Evolutionary conservation across 2,797 vertebrate species (phyloP).

Genomic region (Molossus molossus): DNA sequence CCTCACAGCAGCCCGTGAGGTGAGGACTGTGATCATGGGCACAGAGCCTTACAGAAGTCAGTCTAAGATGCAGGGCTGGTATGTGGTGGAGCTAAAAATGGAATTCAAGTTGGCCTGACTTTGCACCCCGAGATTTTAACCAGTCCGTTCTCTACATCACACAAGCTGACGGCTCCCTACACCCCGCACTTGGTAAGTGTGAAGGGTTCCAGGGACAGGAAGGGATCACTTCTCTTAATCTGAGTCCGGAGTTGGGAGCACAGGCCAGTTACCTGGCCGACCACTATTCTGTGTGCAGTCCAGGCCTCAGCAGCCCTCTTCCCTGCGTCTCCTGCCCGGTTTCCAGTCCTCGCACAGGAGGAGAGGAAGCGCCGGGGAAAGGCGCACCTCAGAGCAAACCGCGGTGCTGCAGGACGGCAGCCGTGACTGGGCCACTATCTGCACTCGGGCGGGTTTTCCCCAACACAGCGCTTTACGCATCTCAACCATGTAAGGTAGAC

Average conservation of each 20-base stretch:
- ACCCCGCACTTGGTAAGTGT: neutral
- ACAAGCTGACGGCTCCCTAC: accelerated
- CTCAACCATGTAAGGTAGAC: too few relatives aligned
- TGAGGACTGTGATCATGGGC: accelerated
- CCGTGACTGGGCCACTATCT: accelerated
- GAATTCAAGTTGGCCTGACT: neutral
- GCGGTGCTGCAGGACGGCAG: neutral
- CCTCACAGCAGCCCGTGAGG: accelerated
- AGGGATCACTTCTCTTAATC: neutral
- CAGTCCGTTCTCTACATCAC: neutral
- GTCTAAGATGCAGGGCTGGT: neutral
- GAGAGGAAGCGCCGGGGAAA: neutral
- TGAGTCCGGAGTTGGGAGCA: neutral
- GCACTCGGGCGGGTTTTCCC: neutral
- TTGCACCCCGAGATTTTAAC: neutral
- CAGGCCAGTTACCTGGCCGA: neutral
- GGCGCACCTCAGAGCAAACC: neutral
- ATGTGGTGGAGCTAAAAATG: neutral
- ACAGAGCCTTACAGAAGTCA: neutral
- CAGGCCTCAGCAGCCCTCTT: neutral
- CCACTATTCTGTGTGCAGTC: neutral
- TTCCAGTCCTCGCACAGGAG: neutral
- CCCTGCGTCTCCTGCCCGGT: neutral
- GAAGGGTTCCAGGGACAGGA: neutral
- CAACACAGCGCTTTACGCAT: neutral